Percentiles rank a stretch among this genome's conserved stretches.
These are phyloP conservation scores for Tiliacea citrago DNA, from an alignment of 2,888 invertebrate genomes.

Conservation along the genomic window DNA sequence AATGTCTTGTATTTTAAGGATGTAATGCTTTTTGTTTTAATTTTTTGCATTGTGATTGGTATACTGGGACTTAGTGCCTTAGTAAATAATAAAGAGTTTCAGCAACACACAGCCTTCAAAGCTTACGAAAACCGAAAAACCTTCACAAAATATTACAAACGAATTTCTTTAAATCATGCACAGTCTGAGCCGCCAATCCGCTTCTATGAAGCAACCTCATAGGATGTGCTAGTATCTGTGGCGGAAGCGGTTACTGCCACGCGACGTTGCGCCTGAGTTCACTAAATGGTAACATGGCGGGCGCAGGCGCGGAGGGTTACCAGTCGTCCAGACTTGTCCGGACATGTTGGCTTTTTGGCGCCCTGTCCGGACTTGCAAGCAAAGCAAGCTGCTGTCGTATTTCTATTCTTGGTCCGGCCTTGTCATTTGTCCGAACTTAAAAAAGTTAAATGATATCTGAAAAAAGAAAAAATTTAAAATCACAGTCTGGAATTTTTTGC, in stretches of 20 bases:
- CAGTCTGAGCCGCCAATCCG: constrained; percentile 51
- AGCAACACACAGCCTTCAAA: not conserved
- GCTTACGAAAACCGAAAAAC: constrained; percentile 26
- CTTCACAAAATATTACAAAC: not conserved
- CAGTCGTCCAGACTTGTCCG: not conserved
- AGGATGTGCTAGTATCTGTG: constrained; percentile 55
- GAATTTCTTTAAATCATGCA: constrained; percentile 28
- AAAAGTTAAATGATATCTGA: too few species aligned
- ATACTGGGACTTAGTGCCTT: too few species aligned
- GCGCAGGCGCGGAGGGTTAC: constrained; percentile 50
- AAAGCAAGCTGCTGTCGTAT: too few species aligned
- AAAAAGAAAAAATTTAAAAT: too few species aligned
- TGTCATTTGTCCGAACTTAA: not conserved
- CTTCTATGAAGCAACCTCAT: constrained; percentile 49
- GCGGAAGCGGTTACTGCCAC: constrained; percentile 69
- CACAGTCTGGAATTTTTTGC: not conserved
- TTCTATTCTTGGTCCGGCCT: not conserved
- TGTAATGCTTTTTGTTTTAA: too few species aligned
- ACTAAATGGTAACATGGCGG: constrained; percentile 63
- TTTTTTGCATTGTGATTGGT: too few species aligned
- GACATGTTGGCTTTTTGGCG: not conserved
- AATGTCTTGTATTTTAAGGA: too few species aligned
- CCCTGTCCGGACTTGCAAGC: too few species aligned
- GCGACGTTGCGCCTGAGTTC: constrained; percentile 75
- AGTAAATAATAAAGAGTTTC: too few species aligned